phyloP scores from a whole-genome alignment of 2,888 invertebrate genomes.

The Cyclophora punctaria region DNA sequence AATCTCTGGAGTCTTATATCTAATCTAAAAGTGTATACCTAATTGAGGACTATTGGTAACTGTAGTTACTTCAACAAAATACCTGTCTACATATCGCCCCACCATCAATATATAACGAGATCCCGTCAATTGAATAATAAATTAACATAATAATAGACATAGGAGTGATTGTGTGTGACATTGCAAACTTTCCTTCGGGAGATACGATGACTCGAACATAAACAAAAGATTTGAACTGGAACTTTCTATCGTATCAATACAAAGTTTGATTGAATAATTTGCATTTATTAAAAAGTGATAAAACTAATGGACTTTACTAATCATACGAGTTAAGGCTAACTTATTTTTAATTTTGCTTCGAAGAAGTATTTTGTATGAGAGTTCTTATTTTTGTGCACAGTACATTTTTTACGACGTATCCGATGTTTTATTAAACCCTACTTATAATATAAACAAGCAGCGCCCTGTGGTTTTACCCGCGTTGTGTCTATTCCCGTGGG shows the following conservation, averaged over 20 bases:
- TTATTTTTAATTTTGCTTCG: constrained; percentile 36
- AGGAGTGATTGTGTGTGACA: constrained; percentile 28
- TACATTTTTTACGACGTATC: constrained; percentile 47
- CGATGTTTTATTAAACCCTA: constrained; percentile 9
- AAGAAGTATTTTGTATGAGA: constrained; percentile 28
- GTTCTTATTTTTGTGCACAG: constrained; percentile 50
- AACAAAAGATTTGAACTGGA: constrained; percentile 18
- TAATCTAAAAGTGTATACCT: no score
- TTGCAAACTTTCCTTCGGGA: no score
- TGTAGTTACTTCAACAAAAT: no score
- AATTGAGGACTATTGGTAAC: no score
- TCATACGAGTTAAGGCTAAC: constrained; percentile 33
- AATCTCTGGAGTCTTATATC: no score
- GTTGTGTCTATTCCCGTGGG: no score
- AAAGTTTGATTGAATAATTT: constrained; percentile 42
- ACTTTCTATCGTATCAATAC: constrained; percentile 18
- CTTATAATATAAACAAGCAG: no score
- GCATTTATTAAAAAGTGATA: constrained; percentile 62
- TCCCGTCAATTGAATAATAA: constrained; percentile 20
- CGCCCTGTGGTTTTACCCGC: no score
- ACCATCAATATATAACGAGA: background rate
- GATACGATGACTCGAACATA: no score
- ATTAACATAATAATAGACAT: constrained; percentile 20
- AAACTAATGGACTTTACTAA: constrained; percentile 25
- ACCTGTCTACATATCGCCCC: background rate